These are phyloP conservation scores for Villa cingulata DNA, from an alignment of 2,888 invertebrate species.

Conservation along the genomic window DNA sequence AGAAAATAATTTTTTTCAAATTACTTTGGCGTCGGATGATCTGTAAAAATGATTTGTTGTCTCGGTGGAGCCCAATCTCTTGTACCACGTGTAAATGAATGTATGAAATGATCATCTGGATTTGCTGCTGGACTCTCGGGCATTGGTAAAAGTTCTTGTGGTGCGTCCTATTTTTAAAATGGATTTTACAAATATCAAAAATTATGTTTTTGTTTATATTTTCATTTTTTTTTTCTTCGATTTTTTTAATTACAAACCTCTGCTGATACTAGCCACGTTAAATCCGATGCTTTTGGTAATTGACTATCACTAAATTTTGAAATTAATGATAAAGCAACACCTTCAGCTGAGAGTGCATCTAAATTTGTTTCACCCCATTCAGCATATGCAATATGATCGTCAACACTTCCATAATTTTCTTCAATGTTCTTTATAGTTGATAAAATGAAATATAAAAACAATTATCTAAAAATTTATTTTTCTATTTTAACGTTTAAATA, in stretches of 20 bases:
- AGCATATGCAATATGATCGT: conserved; percentile 23
- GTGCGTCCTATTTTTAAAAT: conserved; percentile 55
- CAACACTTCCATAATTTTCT: not conserved
- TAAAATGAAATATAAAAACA: no score
- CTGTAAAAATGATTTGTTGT: conserved; percentile 67
- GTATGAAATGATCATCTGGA: conserved; percentile 44
- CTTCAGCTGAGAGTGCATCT: conserved; percentile 55
- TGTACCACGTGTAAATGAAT: conserved; percentile 52
- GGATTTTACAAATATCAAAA: no score
- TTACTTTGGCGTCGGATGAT: conserved; percentile 55
- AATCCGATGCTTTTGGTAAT: conserved; percentile 59
- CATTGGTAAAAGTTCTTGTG: conserved; percentile 61
- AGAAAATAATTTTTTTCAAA: conserved; percentile 19
- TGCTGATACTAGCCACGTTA: conserved; percentile 69
- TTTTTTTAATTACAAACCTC: conserved; percentile 13
- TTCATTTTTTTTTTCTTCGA: not conserved
- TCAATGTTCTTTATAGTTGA: not conserved
- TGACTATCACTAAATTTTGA: conserved; percentile 63
- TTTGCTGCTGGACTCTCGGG: conserved; percentile 53
- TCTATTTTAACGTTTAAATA: no score
- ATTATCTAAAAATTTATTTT: no score
- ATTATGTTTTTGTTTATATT: not conserved
- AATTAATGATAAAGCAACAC: conserved; percentile 62
- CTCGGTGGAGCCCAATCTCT: conserved; percentile 74
- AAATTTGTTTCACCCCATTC: conserved; percentile 27